These are phyloP conservation scores for Ceratosolen solmsi DNA, from an alignment of 1,140 invertebrate genomes.

Conservation along the genomic window DNA sequence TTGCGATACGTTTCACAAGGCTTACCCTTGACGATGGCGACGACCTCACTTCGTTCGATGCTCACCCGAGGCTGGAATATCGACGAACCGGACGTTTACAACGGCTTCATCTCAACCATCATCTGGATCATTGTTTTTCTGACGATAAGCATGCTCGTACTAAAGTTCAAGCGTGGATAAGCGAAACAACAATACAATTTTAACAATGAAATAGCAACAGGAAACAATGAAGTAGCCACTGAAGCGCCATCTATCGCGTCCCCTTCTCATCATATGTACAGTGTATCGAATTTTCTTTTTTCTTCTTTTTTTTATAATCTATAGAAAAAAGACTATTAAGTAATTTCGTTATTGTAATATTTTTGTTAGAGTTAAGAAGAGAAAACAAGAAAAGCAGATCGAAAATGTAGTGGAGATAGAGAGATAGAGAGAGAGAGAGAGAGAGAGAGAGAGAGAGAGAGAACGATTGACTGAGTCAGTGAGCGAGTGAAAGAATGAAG, in stretches of 20 bases:
- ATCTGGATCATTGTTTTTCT: conserved; percentile 91
- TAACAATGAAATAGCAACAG: conserved; percentile 3
- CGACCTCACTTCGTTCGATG: conserved; percentile 90
- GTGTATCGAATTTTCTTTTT: conserved; percentile 51
- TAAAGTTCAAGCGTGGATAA: conserved; percentile 85
- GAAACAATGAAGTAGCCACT: conserved; percentile 28
- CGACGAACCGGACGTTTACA: conserved; percentile 86
- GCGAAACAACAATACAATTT: neutral
- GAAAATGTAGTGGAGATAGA: neutral
- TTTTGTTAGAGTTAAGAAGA: conserved; percentile 17
- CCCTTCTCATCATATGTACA: conserved; percentile 52
- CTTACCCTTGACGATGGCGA: conserved; percentile 92
- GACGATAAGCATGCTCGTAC: conserved; percentile 84
- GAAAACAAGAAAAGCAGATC: too few relatives aligned
- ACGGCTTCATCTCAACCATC: conserved; percentile 90
- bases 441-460: neutral
- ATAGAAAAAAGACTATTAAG: conserved; percentile 15
- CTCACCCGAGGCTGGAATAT: conserved; percentile 92
- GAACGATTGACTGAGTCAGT: neutral
- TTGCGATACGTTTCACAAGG: conserved; percentile 87
- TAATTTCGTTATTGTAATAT: conserved; percentile 18
- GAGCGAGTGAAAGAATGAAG: neutral
- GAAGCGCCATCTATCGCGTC: conserved; percentile 17
- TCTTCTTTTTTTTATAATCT: conserved; percentile 34
- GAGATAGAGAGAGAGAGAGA: neutral